Evolutionary conservation across 1,140 invertebrate species (phyloP).

Genomic region (Magallana gigas): DNA sequence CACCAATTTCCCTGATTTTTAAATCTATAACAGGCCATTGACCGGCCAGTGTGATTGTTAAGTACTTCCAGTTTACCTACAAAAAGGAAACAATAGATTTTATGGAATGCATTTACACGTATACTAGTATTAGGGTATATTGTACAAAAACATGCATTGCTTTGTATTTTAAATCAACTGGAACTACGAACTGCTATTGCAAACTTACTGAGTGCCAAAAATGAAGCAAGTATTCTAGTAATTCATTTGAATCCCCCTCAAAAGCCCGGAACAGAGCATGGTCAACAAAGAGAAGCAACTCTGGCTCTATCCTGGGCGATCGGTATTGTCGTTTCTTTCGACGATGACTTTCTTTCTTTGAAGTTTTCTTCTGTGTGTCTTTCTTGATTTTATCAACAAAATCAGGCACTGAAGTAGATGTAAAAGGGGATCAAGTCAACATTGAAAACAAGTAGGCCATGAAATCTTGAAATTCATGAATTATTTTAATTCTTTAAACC

Average conservation of each 20-base stretch:
- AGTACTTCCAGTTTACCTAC: constrained; percentile 70
- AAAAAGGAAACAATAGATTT: constrained; percentile 30
- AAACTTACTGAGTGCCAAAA: constrained; percentile 72
- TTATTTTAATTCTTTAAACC: too few relatives aligned
- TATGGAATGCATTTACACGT: not conserved
- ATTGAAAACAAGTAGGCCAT: not conserved
- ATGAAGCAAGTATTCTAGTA: constrained; percentile 70
- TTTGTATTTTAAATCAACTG: not conserved
- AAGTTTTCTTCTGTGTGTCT: not conserved
- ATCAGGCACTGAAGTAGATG: constrained; percentile 46
- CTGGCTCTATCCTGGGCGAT: constrained; percentile 63
- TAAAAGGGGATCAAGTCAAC: not conserved
- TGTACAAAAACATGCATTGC: not conserved
- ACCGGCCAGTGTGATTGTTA: constrained; percentile 63
- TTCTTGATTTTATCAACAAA: constrained; percentile 45
- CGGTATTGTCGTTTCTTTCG: constrained; percentile 52
- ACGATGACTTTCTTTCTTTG: constrained; percentile 33
- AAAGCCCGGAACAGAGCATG: constrained; percentile 66
- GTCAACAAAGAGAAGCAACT: constrained; percentile 64
- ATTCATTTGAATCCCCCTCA: constrained; percentile 65
- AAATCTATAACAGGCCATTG: constrained; percentile 67
- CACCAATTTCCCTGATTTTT: constrained; percentile 68
- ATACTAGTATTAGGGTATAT: not conserved
- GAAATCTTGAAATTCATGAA: too few relatives aligned
- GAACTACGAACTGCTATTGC: too few relatives aligned